Conservation (phyloP, 2,113 vertebrate species). For the Paradisaea rubra region DNA sequence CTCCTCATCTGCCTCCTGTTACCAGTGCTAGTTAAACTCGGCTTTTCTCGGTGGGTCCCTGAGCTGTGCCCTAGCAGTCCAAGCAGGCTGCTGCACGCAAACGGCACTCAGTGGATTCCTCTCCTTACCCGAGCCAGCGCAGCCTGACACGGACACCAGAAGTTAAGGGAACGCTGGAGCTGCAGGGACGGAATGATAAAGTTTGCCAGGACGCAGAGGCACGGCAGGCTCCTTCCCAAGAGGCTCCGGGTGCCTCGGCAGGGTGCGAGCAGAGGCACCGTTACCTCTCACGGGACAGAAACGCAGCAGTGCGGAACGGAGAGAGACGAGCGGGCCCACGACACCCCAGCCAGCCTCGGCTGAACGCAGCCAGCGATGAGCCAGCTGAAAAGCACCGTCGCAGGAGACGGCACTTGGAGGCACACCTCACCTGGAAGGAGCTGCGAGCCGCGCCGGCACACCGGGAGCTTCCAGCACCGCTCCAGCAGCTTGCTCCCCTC, state of each 20-base stretch:
- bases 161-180: rapidly evolving
- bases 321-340: not conserved
- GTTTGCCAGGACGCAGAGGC: no score
- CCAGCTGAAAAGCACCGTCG: no score
- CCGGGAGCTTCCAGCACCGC: no score
- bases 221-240: not conserved
- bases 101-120: not conserved
- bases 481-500: no score
- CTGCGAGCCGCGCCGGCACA: no score
- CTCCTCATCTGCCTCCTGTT: no score
- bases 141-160: not conserved
- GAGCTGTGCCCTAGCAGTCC: not conserved
- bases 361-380: no score
- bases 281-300: not conserved
- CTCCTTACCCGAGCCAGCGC: rapidly evolving
- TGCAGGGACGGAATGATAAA: not conserved
- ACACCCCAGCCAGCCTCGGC: no score
- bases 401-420: no score
- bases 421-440: no score
- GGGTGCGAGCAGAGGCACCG: not conserved
- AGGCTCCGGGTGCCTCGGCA: not conserved
- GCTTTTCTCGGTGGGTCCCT: not conserved
- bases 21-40: not conserved
- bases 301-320: no score
- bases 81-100: not conserved